A percentile compares a stretch with the other conserved stretches of the same genome.
Evolutionary conservation across 2,888 invertebrate species (phyloP).

Genomic region (Epiblema foenella): DNA sequence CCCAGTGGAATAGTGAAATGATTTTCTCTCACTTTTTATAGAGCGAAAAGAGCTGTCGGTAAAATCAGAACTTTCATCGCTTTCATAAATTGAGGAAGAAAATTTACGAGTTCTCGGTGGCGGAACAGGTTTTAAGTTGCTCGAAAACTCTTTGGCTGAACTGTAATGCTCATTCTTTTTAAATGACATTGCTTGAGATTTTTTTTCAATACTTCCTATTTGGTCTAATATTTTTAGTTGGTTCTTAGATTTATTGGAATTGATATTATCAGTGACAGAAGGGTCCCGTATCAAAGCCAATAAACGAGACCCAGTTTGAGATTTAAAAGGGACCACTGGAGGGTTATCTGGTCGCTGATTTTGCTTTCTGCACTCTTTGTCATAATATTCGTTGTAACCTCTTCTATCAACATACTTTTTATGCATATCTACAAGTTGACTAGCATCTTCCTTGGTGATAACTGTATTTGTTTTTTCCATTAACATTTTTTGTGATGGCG

Average conservation of each 20-base stretch:
- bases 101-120: conserved; percentile 74
- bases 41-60: conserved; percentile 71
- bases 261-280: conserved; percentile 66
- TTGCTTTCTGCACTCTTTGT: conserved; percentile 51
- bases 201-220: conserved; percentile 51
- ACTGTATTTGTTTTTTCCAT: conserved; percentile 83
- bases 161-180: conserved; percentile 48
- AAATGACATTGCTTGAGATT: conserved; percentile 49
- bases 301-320: conserved; percentile 85
- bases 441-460: conserved; percentile 82
- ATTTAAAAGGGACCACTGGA: conserved; percentile 72
- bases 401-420: conserved; percentile 88
- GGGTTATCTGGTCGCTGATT: conserved; percentile 50
- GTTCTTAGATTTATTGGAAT: conserved; percentile 56
- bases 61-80: conserved; percentile 77
- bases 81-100: conserved; percentile 73
- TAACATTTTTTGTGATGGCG: conserved; percentile 88
- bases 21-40: conserved; percentile 71
- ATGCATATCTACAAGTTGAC: conserved; percentile 88
- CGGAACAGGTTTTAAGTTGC: conserved; percentile 69
- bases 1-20: conserved; percentile 78
- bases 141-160: conserved; percentile 51
- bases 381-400: conserved; percentile 80
- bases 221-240: conserved; percentile 56
- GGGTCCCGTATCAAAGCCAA: conserved; percentile 87